Conservation (phyloP, 2,113 vertebrate species). For the Percina caprodes region DNA sequence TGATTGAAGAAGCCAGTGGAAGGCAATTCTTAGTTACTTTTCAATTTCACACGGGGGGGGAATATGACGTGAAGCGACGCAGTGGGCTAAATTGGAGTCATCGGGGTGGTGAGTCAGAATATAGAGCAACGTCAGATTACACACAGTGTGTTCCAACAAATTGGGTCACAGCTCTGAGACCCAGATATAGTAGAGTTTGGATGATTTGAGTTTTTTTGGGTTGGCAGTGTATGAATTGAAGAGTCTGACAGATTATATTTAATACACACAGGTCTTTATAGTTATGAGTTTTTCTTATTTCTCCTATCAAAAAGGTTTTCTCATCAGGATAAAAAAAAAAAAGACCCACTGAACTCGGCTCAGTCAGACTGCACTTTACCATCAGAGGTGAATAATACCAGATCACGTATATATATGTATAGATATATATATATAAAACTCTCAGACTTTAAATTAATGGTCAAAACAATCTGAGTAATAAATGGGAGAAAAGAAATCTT, state of each 20-base stretch:
- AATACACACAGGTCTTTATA: not conserved
- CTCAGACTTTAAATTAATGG: not conserved
- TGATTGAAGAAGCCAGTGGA: no score
- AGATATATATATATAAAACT: not conserved
- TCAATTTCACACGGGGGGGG: no score
- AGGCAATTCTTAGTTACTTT: no score
- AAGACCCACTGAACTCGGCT: not conserved
- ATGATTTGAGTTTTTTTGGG: not conserved
- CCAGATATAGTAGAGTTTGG: constrained; percentile 1
- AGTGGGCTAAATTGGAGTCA: no score
- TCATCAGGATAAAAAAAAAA: not conserved
- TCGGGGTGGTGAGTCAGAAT: constrained; percentile 16
- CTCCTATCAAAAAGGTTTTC: not conserved
- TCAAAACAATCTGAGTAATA: not conserved
- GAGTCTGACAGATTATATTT: constrained; percentile 12
- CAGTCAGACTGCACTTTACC: not conserved
- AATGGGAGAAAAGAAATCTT: not conserved
- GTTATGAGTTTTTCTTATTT: not conserved
- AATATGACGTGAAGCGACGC: no score
- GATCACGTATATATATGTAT: not conserved
- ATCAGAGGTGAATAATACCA: not conserved
- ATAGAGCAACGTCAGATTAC: constrained; percentile 58
- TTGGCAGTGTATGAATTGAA: not conserved
- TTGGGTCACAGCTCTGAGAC: constrained; percentile 48
- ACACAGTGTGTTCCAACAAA: constrained; percentile 26